Conservation (phyloP, 2,888 invertebrate species). For the Nasonovia ribisnigri region DNA sequence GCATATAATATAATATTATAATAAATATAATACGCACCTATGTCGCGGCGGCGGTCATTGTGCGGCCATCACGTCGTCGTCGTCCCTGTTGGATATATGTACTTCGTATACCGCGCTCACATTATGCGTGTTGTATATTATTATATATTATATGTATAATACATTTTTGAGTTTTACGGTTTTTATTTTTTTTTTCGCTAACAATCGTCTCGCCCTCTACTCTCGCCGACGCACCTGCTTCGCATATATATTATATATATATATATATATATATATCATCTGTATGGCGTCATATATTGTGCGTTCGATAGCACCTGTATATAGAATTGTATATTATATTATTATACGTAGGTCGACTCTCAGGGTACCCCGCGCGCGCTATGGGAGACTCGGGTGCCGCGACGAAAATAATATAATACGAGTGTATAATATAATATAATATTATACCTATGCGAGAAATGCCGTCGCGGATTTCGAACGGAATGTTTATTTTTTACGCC, state of each 20-base stretch:
- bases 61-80: not conserved
- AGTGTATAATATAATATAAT: not conserved
- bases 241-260: not conserved
- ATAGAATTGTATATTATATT: not conserved
- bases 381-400: constrained; percentile 32
- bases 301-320: not conserved
- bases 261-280: not conserved
- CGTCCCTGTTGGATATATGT: constrained; percentile 6
- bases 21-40: not conserved
- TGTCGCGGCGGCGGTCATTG: constrained; percentile 25
- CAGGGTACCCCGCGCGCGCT: constrained; percentile 2
- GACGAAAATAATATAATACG: not conserved
- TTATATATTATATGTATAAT: not conserved
- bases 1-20: not conserved
- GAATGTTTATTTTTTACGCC: constrained; percentile 3
- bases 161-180: constrained; percentile 7
- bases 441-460: not conserved
- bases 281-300: not conserved
- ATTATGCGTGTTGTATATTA: not conserved
- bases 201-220: constrained; percentile 7
- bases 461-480: constrained; percentile 8
- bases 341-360: constrained; percentile 29
- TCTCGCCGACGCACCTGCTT: constrained; percentile 41
- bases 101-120: not conserved
- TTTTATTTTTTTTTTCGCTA: constrained; percentile 9